phyloP scores from a whole-genome alignment of 2,888 invertebrate species.

The Minunthozetes semirufus region DNA sequence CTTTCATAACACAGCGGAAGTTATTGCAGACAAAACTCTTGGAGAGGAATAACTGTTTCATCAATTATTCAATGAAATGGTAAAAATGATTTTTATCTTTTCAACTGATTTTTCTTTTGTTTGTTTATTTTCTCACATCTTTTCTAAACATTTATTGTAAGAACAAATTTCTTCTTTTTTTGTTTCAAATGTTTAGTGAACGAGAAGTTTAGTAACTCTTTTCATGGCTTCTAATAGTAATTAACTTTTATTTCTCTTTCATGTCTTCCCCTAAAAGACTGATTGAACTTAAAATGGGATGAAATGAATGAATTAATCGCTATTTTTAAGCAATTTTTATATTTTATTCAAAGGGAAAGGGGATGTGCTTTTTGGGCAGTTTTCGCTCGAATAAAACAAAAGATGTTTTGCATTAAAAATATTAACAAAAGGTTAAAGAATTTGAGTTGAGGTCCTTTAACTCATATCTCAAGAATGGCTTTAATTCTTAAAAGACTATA shows the following conservation, averaged over 20 bases:
- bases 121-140: not conserved
- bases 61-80: conserved; percentile 8
- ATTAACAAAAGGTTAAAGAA: not conserved
- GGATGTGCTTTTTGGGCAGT: not conserved
- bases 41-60: not conserved
- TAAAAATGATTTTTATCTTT: not conserved
- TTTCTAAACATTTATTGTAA: not conserved
- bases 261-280: not conserved
- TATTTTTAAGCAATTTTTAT: not conserved
- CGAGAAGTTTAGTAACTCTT: not conserved
- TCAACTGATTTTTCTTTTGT: not conserved
- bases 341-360: not conserved
- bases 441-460: not conserved
- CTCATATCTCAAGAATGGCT: no score
- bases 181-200: not conserved
- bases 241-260: no score
- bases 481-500: not conserved
- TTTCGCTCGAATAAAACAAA: not conserved
- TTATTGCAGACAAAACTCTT: not conserved
- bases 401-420: not conserved
- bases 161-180: not conserved
- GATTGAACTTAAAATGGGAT: not conserved
- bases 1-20: not conserved
- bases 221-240: not conserved
- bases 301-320: not conserved